Base-by-base conservation (phyloP, 2,113 vertebrate genomes). In the Menura novaehollandiae region DNA sequence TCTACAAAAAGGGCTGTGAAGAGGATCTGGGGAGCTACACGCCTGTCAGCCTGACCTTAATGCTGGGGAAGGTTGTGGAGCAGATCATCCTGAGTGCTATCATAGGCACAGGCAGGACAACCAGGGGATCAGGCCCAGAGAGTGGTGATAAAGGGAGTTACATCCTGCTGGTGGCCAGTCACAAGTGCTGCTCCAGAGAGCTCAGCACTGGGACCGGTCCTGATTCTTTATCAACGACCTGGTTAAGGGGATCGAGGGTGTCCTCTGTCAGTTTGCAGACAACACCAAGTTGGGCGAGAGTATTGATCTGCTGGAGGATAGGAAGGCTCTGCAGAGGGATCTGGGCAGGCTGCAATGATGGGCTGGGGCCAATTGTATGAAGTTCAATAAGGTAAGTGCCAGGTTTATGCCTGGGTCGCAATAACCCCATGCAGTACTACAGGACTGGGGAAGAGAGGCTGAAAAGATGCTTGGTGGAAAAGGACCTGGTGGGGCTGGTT, bases 251-350 rank as follows among this genome's bases (percentile, higher is more conserved):
- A 15, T 30, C 0, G 1, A 59, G 15, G 6, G 15, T 15, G 39
- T 28, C 10, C 33, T 49, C 44, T 30, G 11, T 39, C 55, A 53
- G 30, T 27, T 18, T 58, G 33, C 35, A 47, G n/a, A 26, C 10
- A 27, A 11, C 43, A 51, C 28, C 58, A 85, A 85, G 27, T 0
- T 39, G 44, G 37, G 51, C 37, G 43, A 30, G 51, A 85, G 16
- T 44, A 23, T 56, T 72, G 35, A 64, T 78, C 43, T 64, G 33
- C 37, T 51, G 51, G 20, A 85, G 44, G 51, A 37, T 9, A 51
- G 33, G 6, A 58, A 12, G 15, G 16, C 15, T 44, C 51, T 64
- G 5, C 0, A 0, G 23, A 39, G 56, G 27, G 15, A 21, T n/a
- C 49, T 44, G 73, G 27, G 26, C 35, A 30, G 35, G 19, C 33